These are phyloP conservation scores for Chrysochloris asiatica DNA, from an alignment of 2,113 vertebrate species.

Conservation along the genomic window DNA sequence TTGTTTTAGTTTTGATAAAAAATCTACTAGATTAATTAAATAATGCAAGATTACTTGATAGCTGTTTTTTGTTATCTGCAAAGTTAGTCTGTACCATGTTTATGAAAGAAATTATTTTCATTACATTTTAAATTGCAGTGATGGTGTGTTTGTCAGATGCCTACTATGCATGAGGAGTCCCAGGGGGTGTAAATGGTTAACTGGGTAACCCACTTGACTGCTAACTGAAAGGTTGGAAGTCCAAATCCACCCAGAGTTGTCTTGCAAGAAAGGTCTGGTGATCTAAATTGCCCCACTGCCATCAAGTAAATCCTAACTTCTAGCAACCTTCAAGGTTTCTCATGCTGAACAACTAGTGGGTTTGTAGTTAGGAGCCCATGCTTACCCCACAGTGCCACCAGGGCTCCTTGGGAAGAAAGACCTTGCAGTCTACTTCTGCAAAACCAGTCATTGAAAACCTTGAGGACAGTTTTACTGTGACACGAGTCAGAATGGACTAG, in stretches of 20 bases:
- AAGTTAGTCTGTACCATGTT: background rate
- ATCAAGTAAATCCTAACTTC: too few species aligned
- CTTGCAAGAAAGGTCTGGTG: background rate
- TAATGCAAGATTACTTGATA: background rate
- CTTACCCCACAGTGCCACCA: too few species aligned
- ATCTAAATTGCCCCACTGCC: too few species aligned
- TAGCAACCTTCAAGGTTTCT: too few species aligned
- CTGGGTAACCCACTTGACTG: background rate
- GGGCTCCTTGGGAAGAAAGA: too few species aligned
- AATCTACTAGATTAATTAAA: conserved; percentile 39
- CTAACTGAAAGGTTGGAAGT: background rate
- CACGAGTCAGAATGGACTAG: background rate
- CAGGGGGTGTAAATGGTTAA: background rate
- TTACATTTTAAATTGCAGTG: background rate
- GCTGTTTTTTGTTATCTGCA: conserved; percentile 31
- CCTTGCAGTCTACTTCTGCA: background rate
- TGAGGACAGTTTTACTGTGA: background rate
- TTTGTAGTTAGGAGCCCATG: too few species aligned
- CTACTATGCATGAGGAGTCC: background rate
- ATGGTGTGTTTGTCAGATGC: background rate
- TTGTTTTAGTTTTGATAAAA: background rate
- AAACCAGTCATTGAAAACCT: background rate
- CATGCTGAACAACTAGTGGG: too few species aligned
- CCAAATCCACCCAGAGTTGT: background rate
- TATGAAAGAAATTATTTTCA: background rate